Percentiles rank a stretch among this genome's conserved stretches.
Conservation (phyloP, 2,888 invertebrate species). For the Leucoma salicis region DNA sequence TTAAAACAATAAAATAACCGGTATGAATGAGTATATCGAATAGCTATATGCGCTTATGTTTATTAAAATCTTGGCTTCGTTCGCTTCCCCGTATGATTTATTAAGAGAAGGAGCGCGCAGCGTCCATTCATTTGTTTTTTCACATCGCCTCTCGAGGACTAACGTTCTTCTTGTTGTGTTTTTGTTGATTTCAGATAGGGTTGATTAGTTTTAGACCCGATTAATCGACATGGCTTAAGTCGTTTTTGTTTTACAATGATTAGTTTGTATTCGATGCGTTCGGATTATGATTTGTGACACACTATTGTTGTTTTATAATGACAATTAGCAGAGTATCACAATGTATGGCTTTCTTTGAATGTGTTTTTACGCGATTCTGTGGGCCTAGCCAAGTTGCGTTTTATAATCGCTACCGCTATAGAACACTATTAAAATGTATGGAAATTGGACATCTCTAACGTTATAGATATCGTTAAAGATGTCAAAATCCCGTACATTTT, state of each 20-base stretch:
- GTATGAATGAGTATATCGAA: slow-evolving; percentile 76
- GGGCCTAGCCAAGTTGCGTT: too few species aligned
- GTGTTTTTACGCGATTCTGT: too few species aligned
- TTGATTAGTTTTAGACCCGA: slow-evolving; percentile 77
- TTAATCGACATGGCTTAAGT: slow-evolving; percentile 54
- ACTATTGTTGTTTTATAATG: too few species aligned
- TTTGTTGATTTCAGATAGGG: slow-evolving; percentile 57
- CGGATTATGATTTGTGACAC: slow-evolving; percentile 44
- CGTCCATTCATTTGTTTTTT: slow-evolving; percentile 79
- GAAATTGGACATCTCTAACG: too few species aligned
- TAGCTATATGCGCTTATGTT: slow-evolving; percentile 72
- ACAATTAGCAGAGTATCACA: too few species aligned
- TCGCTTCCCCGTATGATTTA: slow-evolving; percentile 72
- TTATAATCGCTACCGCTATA: too few species aligned
- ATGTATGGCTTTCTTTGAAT: too few species aligned
- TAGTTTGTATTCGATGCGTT: slow-evolving; percentile 37
- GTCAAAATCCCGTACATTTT: too few species aligned
- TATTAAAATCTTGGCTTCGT: slow-evolving; percentile 72
- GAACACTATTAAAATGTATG: too few species aligned
- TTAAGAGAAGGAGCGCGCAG: slow-evolving; percentile 60
- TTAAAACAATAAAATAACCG: slow-evolving; percentile 68
- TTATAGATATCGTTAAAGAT: too few species aligned
- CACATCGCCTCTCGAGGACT: slow-evolving; percentile 24
- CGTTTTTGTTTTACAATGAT: slow-evolving; percentile 36
- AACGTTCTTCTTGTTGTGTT: slow-evolving; percentile 8